Evolutionary conservation across 2,113 vertebrate genomes (phyloP), one percentile per base, ranked within the genome.

Genomic region (Rhinogobius similis): DNA sequence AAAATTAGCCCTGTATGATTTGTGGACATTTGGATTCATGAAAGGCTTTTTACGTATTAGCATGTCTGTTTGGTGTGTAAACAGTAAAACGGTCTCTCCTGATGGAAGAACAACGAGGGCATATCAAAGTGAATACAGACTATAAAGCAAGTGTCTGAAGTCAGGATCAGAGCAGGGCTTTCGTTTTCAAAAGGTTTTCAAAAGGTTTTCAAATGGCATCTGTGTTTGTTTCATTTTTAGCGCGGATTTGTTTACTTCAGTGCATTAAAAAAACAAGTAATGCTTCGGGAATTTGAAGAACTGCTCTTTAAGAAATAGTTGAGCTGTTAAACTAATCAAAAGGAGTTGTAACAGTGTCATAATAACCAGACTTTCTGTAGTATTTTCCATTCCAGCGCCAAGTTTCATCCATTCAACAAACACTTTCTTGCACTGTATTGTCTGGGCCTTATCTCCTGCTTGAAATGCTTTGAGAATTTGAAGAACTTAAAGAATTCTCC

Each of bases 141-240:
- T 61, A 20, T 20, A 61, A 61, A 61, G 29, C 58, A 21, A 61
- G 18, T 61, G 58, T 61, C 29, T 61, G 58, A 61, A 36, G 58
- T 61, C 16, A n/a, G 29, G 58, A 61, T 61, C 58, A 61, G 58
- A 61, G 58, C 18, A 61, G 58, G 10, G 29, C 58, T 61, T 61
- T 61, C 9, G 10, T 36, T 61, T 61, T 61, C 58, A 38, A 61
- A 61, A 61, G 58, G 58, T 21, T 36, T 61, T 61, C 58, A 36
- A 61, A 61, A 61, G 58, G 58, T 20, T 18, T n/a, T 61, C 29
- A 36, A 61, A 61, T 21, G 58, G 58, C 27, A 20, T 12, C 20
- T 18, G 18, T 36, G n/a, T 36, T 38, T 61, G 11, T n/a, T 36
- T 52, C 5, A 61, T n/a, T 61, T 32, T 36, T 38, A 61, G 4